Conservation (phyloP, 1,140 invertebrate genomes). For the Sitodiplosis mosellana region DNA sequence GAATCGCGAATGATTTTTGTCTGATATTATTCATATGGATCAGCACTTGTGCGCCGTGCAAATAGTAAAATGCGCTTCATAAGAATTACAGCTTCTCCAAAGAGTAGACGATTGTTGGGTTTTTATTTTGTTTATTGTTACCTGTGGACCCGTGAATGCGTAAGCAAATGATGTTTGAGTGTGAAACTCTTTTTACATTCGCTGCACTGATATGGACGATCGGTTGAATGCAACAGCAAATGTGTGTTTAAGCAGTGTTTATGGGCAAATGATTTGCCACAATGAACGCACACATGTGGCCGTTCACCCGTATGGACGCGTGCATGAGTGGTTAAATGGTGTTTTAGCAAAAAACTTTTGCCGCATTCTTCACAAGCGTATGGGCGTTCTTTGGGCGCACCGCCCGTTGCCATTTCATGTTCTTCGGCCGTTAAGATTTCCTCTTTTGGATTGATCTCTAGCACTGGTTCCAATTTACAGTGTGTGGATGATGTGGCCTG, state of each 20-base stretch:
- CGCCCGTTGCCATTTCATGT: not conserved
- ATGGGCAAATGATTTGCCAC: constrained; percentile 69
- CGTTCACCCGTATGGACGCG: constrained; percentile 61
- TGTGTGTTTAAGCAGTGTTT: constrained; percentile 72
- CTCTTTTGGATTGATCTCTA: constrained; percentile 25
- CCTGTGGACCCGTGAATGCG: constrained; percentile 48
- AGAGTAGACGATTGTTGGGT: too few species aligned
- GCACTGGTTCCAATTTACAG: constrained; percentile 22
- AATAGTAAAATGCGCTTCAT: too few species aligned
- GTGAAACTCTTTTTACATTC: constrained; percentile 78
- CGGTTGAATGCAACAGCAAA: constrained; percentile 56
- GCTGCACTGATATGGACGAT: constrained; percentile 60
- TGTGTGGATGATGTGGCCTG: constrained; percentile 22
- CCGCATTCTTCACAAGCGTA: constrained; percentile 65
- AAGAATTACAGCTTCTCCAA: too few species aligned
- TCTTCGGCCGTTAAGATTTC: constrained; percentile 21
- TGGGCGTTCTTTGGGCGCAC: constrained; percentile 43
- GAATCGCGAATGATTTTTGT: too few species aligned
- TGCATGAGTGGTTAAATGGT: constrained; percentile 62
- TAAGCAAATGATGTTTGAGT: constrained; percentile 58
- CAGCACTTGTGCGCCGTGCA: too few species aligned
- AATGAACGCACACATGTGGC: constrained; percentile 65
- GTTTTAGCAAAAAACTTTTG: constrained; percentile 63
- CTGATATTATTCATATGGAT: too few species aligned
- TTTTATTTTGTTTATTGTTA: constrained; percentile 8